phyloP scores from a whole-genome alignment of 1,140 invertebrate species.

The Probaryconus sp. region DNA sequence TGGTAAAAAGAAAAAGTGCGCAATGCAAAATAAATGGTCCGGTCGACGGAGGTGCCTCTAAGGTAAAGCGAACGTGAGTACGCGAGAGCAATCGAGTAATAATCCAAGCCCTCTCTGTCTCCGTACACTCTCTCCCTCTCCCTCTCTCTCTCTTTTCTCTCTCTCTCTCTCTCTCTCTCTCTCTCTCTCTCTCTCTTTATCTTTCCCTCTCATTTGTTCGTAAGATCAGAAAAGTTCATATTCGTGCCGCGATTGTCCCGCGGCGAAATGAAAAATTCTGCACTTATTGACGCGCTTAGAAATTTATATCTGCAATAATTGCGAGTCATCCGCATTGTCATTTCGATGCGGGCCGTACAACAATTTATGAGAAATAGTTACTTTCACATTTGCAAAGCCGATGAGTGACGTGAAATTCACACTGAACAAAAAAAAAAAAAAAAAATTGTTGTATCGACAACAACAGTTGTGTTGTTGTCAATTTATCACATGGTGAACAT shows the following conservation, averaged over 20 bases:
- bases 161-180: no score
- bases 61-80: slow-evolving; percentile 40
- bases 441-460: no score
- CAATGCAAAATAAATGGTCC: slow-evolving; percentile 59
- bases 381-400: slow-evolving; percentile 38
- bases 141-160: no score
- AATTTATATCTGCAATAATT: slow-evolving; percentile 27
- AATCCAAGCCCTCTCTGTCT: slow-evolving; percentile 30
- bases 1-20: slow-evolving; percentile 40
- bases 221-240: slow-evolving; percentile 22
- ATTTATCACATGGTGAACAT: no score
- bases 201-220: no score
- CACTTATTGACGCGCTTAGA: background rate
- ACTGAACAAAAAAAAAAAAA: no score
- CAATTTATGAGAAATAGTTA: slow-evolving; percentile 45
- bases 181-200: no score
- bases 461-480: no score
- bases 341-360: slow-evolving; percentile 31
- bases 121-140: no score
- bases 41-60: slow-evolving; percentile 42
- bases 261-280: background rate
- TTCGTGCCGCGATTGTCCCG: slow-evolving; percentile 12
- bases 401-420: slow-evolving; percentile 32
- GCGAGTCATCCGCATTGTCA: slow-evolving; percentile 31
- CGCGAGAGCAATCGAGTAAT: slow-evolving; percentile 30